These are phyloP conservation scores for Probaryconus sp. DNA, from an alignment of 1,140 invertebrate genomes.

Conservation along the genomic window DNA sequence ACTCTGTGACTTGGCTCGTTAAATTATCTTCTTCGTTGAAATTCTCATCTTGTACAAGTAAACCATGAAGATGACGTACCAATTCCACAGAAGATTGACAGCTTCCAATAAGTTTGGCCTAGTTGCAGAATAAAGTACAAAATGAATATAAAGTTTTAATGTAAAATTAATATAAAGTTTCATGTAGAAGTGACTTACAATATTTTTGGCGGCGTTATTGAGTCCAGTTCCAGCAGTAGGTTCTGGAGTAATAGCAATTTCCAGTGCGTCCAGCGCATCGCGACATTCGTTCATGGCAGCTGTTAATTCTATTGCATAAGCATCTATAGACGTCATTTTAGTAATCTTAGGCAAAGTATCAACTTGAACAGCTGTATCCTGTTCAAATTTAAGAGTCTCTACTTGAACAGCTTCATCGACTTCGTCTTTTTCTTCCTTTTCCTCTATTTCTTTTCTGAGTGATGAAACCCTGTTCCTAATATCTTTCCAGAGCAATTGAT, in stretches of 20 bases:
- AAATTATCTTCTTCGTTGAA: conserved; percentile 83
- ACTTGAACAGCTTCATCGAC: conserved; percentile 83
- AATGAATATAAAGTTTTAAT: not conserved
- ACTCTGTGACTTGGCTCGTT: conserved; percentile 82
- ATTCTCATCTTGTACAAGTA: conserved; percentile 86
- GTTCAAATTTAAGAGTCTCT: conserved; percentile 86
- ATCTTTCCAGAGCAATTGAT: conserved; percentile 82
- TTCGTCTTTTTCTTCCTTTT: conserved; percentile 72
- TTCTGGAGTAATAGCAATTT: conserved; percentile 78
- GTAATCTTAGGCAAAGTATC: conserved; percentile 83
- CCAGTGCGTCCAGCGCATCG: conserved; percentile 79
- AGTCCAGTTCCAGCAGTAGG: conserved; percentile 79
- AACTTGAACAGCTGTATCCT: conserved; percentile 87
- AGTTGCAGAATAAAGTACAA: conserved; percentile 23
- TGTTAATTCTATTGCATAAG: conserved; percentile 85
- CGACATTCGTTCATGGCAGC: conserved; percentile 83
- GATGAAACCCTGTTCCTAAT: conserved; percentile 79
- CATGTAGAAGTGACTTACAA: conserved; percentile 71
- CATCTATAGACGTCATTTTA: conserved; percentile 87
- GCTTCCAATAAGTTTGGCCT: conserved; percentile 83
- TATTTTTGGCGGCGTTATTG: conserved; percentile 77
- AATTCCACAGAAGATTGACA: conserved; percentile 87
- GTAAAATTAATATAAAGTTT: not conserved
- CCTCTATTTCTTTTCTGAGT: conserved; percentile 76
- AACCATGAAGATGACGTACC: conserved; percentile 86